These are phyloP conservation scores for Bombus turneri DNA, from an alignment of 1,140 invertebrate species.

Conservation along the genomic window DNA sequence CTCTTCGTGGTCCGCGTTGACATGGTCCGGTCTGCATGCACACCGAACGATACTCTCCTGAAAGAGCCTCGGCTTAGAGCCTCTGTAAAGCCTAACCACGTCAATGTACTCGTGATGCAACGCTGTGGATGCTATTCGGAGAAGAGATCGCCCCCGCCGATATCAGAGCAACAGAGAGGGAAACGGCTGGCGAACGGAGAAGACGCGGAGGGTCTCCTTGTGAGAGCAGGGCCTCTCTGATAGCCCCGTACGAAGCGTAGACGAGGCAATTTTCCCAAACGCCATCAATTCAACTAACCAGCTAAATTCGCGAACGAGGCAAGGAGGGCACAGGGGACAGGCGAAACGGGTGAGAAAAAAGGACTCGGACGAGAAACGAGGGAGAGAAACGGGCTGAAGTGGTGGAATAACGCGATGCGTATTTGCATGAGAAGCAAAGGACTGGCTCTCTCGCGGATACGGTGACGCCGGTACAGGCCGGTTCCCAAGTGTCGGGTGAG, in stretches of 20 bases:
- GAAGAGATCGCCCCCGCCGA: neutral
- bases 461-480: constrained; percentile 72
- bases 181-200: neutral
- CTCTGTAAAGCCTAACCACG: neutral
- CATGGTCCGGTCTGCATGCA: constrained; percentile 28
- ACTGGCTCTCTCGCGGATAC: constrained; percentile 71
- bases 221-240: constrained; percentile 33
- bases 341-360: constrained; percentile 57
- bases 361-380: constrained; percentile 15
- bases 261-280: constrained; percentile 70
- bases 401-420: constrained; percentile 69
- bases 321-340: constrained; percentile 56
- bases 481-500: constrained; percentile 82
- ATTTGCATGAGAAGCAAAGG: constrained; percentile 82
- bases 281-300: constrained; percentile 69
- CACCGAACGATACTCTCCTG: constrained; percentile 3
- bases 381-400: constrained; percentile 53
- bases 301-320: constrained; percentile 68
- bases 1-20: constrained; percentile 57
- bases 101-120: constrained; percentile 14
- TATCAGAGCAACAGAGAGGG: neutral
- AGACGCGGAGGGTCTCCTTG: constrained; percentile 32
- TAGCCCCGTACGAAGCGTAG: constrained; percentile 41
- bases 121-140: constrained; percentile 19
- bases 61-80: constrained; percentile 41